Evolutionary conservation across 2,888 invertebrate genomes (phyloP), one percentile per base, ranked within the genome.

Genomic region (Pseudeuparius sepicola): DNA sequence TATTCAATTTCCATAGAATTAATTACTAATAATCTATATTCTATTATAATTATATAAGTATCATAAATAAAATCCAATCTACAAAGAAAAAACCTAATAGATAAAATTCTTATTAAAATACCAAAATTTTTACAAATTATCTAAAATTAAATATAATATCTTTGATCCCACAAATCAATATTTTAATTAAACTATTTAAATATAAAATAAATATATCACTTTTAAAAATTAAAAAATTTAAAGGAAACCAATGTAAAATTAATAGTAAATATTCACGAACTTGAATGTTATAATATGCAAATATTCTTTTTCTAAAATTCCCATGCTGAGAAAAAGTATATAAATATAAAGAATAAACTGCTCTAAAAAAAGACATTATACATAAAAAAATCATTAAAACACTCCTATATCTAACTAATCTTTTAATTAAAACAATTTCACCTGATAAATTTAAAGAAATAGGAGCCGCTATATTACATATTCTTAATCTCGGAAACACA

Each of bases 111-210:
- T 20, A 6, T 20, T 7, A 20, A 20, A 20, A 20, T n/a, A 24
- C 14, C 15, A 31, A 15, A 50, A 52, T 63, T 64, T 24, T 26
- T 27, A 60, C n/a, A n/a, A n/a, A 61, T 50, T 48, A 68, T 59
- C 56, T 67, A 68, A 71, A 66, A 64, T 67, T 63, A 44, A 32
- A 35, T 36, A 14, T 61, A 65, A 69, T 61, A 71, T 71, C 66
- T 61, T 66, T 71, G 68, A 72, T 39, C 51, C 67, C 74, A 76
- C 73, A 76, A 75, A 72, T 72, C 70, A 73, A 69, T 62, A 70
- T 75, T 75, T 73, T 73, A 18, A 28, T 64, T 74, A 73, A 76
- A 76, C 70, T 75, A 75, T 66, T 70, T 69, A 73, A 72, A 63
- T 65, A 65, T 60, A 70, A 59, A 54, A 65, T 54, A 54, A 61